These are phyloP conservation scores for Notothenia rossii DNA, from an alignment of 2,113 vertebrate genomes.

Conservation along the genomic window DNA sequence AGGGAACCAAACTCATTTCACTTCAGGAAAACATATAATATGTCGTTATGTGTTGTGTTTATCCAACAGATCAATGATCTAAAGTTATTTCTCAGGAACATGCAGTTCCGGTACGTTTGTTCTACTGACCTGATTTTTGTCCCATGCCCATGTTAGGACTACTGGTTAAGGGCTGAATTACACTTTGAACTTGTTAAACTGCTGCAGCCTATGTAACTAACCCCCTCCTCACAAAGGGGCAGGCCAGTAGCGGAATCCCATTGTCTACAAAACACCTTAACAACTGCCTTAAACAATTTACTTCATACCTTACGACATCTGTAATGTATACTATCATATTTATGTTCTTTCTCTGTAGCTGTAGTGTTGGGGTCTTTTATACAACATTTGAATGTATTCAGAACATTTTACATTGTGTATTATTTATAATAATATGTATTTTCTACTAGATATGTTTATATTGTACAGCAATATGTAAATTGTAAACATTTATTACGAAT, in stretches of 20 bases:
- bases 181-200: constrained; percentile 50
- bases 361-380: no score
- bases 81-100: background rate
- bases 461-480: no score
- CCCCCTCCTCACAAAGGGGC: background rate
- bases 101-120: constrained; percentile 39
- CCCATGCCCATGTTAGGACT: constrained; percentile 15
- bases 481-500: no score
- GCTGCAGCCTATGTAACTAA: background rate
- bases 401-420: no score
- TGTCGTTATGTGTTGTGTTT: rapidly evolving
- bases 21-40: background rate
- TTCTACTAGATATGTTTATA: no score
- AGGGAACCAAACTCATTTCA: background rate
- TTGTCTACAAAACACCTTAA: background rate
- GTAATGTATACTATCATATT: no score
- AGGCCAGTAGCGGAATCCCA: background rate
- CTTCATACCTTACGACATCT: background rate
- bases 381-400: no score
- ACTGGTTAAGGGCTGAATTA: constrained; percentile 40
- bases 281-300: background rate
- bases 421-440: no score
- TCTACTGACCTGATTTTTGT: constrained; percentile 67
- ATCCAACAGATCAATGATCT: background rate
- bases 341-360: no score